Conservation (phyloP, 2,113 vertebrate species). For the Trachemys scripta region DNA sequence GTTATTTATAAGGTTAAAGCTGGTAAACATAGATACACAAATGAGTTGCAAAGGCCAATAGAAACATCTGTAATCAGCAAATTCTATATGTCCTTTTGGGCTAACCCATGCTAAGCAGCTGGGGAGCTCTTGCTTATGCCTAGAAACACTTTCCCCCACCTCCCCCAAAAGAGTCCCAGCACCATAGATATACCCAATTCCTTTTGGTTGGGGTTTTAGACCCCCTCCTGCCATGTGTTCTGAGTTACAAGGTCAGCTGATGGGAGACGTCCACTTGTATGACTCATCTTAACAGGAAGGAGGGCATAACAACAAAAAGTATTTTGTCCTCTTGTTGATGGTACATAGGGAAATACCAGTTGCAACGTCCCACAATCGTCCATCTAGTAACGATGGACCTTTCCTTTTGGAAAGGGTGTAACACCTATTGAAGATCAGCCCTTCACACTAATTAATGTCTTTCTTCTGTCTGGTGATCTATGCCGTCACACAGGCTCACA, state of each 20-base stretch:
- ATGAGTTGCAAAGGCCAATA: neutral
- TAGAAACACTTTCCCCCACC: neutral
- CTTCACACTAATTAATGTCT: neutral
- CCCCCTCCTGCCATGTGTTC: neutral
- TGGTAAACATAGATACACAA: neutral
- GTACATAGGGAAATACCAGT: neutral
- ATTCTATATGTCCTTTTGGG: neutral
- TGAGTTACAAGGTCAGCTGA: neutral
- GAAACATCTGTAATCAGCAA: neutral
- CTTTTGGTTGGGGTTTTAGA: neutral
- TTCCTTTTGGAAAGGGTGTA: neutral
- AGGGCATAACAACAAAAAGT: neutral
- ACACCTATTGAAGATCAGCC: neutral
- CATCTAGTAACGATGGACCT: neutral
- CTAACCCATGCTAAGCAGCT: neutral
- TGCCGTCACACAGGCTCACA: neutral
- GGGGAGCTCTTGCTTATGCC: neutral
- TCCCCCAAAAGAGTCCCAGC: neutral
- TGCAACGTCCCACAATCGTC: neutral
- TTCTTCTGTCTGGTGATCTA: neutral
- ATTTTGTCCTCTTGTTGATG: neutral
- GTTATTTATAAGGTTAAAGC: neutral
- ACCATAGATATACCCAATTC: neutral
- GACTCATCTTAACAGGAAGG: neutral
- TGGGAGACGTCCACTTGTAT: neutral